Percentiles rank a stretch among this genome's conserved stretches.
These are phyloP conservation scores for Trypoxylus dichotomus DNA, from an alignment of 1,140 invertebrate species.

Conservation along the genomic window DNA sequence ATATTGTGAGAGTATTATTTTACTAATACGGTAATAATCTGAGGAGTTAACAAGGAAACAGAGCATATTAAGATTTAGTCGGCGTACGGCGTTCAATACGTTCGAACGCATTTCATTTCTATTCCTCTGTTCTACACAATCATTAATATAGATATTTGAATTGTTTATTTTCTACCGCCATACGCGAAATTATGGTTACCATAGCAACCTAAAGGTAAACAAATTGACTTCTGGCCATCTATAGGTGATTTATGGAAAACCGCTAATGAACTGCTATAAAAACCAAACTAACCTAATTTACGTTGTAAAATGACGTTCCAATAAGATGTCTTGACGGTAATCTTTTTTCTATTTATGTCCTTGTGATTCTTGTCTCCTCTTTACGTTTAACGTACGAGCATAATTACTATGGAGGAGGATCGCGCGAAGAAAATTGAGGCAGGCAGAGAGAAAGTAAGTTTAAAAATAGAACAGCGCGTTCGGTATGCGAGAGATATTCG, in stretches of 20 bases:
- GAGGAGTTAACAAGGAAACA: background rate
- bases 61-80: background rate
- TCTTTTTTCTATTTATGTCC: background rate
- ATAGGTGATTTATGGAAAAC: background rate
- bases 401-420: conserved; percentile 31
- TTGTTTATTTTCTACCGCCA: background rate
- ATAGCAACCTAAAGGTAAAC: background rate
- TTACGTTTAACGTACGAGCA: background rate
- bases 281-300: background rate
- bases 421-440: conserved; percentile 34
- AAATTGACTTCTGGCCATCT: background rate
- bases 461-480: conserved; percentile 9
- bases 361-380: background rate
- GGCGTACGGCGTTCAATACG: background rate
- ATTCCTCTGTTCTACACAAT: background rate
- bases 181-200: background rate
- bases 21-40: background rate
- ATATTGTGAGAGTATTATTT: background rate
- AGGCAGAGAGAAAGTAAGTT: conserved; percentile 36
- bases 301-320: background rate
- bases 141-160: background rate
- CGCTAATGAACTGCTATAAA: background rate
- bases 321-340: background rate
- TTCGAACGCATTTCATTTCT: background rate
- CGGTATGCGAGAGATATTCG: background rate